Evolutionary conservation across 2,797 vertebrate genomes (phyloP).

Genomic region (Poecilia picta): DNA sequence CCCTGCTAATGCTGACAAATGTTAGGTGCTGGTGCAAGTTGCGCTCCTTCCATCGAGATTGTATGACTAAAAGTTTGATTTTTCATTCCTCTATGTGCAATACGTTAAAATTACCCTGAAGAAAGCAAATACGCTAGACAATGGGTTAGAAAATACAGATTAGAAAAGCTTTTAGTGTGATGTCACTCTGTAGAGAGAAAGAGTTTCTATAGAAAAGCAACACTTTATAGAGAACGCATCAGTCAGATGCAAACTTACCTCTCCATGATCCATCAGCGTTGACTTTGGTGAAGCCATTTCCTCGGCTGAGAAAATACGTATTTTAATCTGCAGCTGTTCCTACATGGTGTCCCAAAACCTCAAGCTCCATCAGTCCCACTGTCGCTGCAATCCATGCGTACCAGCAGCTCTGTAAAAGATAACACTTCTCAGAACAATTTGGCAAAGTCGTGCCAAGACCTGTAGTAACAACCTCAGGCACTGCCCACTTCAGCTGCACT

Average conservation of each 20-base stretch:
- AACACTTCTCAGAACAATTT: conserved; percentile 31
- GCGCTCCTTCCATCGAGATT: background rate
- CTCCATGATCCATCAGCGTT: conserved; percentile 68
- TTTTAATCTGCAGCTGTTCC: conserved; percentile 5
- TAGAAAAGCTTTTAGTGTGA: background rate
- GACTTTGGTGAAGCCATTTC: conserved; percentile 45
- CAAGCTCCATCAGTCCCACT: conserved; percentile 28
- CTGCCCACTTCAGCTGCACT: background rate
- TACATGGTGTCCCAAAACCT: conserved; percentile 33
- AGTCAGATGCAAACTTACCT: conserved; percentile 56
- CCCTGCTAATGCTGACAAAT: background rate
- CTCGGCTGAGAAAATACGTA: conserved; percentile 8
- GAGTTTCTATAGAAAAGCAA: background rate
- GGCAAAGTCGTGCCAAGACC: conserved; percentile 28
- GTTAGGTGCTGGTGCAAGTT: background rate
- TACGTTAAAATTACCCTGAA: background rate
- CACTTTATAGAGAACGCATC: background rate
- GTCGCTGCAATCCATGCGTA: conserved; percentile 33
- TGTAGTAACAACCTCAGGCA: conserved; percentile 24
- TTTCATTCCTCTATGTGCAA: background rate
- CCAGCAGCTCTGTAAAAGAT: conserved; percentile 43
- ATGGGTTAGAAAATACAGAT: background rate
- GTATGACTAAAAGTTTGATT: background rate
- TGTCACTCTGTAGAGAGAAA: background rate
- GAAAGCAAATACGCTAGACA: background rate